Percentiles rank a stretch among this genome's conserved stretches.
Conservation (phyloP, 2,797 vertebrate genomes). For the Nasua narica region DNA sequence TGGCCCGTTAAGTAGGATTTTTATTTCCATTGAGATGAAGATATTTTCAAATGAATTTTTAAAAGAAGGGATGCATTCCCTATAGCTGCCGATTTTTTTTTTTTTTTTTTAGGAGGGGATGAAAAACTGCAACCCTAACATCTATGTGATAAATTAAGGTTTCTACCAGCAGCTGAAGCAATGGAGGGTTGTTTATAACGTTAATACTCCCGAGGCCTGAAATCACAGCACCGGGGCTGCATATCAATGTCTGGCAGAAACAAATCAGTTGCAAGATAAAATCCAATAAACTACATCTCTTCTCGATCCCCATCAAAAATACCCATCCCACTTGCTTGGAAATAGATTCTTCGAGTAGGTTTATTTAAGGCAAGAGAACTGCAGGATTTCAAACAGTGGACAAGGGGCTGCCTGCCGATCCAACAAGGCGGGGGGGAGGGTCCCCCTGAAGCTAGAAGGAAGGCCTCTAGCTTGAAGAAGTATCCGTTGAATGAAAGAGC, state of each 20-base stretch:
- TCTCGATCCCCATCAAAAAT: slow-evolving; percentile 37
- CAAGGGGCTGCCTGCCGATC: not conserved
- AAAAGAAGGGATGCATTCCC: slow-evolving; percentile 41
- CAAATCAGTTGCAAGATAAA: slow-evolving; percentile 66
- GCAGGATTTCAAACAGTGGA: not conserved
- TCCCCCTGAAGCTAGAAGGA: not conserved
- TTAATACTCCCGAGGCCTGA: slow-evolving; percentile 35
- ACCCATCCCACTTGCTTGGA: not conserved
- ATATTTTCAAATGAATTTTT: slow-evolving; percentile 64
- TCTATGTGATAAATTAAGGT: slow-evolving; percentile 65
- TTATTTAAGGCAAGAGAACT: slow-evolving; percentile 10
- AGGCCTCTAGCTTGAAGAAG: not conserved
- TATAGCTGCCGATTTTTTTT: not conserved
- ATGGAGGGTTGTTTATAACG: slow-evolving; percentile 55
- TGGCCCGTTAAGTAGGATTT: slow-evolving; percentile 44
- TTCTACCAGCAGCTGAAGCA: slow-evolving; percentile 46
- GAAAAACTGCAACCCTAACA: slow-evolving; percentile 54
- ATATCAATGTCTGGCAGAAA: slow-evolving; percentile 60
- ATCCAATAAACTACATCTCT: slow-evolving; percentile 59
- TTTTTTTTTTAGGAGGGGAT: slow-evolving; percentile 12
- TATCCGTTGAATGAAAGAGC: not conserved
- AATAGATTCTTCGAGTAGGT: slow-evolving; percentile 31
- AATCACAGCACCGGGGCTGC: not conserved
- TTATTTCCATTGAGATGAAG: slow-evolving; percentile 52
- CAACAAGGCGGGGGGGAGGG: not conserved